Percentiles rank a stretch among this genome's conserved stretches.
These are phyloP conservation scores for Criorhina ranunculi DNA, from an alignment of 2,888 invertebrate species.

Conservation along the genomic window DNA sequence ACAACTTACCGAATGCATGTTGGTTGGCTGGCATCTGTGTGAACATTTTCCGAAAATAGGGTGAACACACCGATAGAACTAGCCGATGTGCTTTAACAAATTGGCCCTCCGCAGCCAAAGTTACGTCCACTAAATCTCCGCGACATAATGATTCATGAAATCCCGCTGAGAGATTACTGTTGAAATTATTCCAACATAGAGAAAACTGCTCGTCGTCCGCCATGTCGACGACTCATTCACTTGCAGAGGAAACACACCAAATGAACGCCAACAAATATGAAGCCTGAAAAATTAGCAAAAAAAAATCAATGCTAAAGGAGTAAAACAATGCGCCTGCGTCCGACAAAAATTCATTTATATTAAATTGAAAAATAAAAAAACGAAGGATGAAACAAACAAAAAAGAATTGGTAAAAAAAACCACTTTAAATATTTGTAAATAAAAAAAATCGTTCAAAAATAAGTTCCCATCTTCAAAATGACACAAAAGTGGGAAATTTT, in stretches of 20 bases:
- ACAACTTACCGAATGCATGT: conserved; percentile 88
- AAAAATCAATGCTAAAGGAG: conserved; percentile 38
- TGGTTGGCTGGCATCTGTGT: conserved; percentile 88
- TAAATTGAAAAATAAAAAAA: not conserved
- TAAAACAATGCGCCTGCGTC: conserved; percentile 61
- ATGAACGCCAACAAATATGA: conserved; percentile 35
- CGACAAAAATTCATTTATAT: not conserved
- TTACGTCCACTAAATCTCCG: conserved; percentile 89
- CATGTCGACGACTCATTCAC: conserved; percentile 85
- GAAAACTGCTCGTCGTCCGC: conserved; percentile 91
- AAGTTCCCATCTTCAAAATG: conserved; percentile 63
- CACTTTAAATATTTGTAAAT: conserved; percentile 59
- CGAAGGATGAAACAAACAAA: not conserved
- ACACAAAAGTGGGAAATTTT: conserved; percentile 75
- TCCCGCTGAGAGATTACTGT: conserved; percentile 89
- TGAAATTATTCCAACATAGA: conserved; percentile 91
- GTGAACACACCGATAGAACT: conserved; percentile 90
- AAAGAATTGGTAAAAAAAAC: conserved; percentile 2
- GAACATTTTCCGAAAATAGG: conserved; percentile 90
- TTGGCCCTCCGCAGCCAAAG: conserved; percentile 89
- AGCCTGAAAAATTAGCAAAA: conserved; percentile 24
- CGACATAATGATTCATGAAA: conserved; percentile 89
- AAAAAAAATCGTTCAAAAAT: conserved; percentile 61
- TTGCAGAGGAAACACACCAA: conserved; percentile 36
- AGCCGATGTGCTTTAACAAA: conserved; percentile 90